Evolutionary conservation across 2,888 invertebrate species (phyloP).

Genomic region (Patella pellucida): DNA sequence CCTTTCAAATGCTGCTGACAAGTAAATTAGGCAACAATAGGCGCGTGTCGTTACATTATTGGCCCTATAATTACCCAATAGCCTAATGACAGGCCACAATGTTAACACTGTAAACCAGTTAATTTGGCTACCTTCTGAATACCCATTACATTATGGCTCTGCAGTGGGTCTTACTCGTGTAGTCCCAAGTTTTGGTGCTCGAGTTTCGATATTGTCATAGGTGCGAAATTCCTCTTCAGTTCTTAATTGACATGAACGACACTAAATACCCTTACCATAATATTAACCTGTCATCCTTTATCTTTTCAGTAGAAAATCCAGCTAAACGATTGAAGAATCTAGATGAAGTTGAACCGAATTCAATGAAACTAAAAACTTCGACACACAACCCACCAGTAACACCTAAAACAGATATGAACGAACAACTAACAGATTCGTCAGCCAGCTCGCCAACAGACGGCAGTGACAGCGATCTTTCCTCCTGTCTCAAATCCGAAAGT

Average conservation of each 20-base stretch:
- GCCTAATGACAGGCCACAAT: neutral
- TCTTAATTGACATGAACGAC: neutral
- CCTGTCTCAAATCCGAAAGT: constrained; percentile 31
- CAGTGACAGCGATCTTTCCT: constrained; percentile 36
- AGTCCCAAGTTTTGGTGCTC: neutral
- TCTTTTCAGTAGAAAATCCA: constrained; percentile 10
- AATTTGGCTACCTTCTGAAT: neutral
- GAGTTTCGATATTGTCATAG: neutral
- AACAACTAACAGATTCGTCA: constrained; percentile 24
- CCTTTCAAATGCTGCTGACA: neutral
- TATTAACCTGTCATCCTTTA: neutral
- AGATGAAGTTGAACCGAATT: constrained; percentile 21
- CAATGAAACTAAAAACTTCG: constrained; percentile 24
- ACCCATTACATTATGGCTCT: neutral
- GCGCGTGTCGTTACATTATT: constrained; percentile 7
- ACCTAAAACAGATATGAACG: constrained; percentile 23
- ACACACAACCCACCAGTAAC: constrained; percentile 21
- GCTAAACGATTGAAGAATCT: constrained; percentile 24
- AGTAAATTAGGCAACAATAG: constrained; percentile 9
- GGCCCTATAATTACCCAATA: neutral
- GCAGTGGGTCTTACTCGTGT: neutral
- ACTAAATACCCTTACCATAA: neutral
- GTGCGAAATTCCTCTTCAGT: neutral
- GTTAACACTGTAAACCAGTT: neutral
- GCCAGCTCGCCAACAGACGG: constrained; percentile 24